Percentiles rank a stretch among this genome's conserved stretches.
These are phyloP conservation scores for Colinus virginianus DNA, from an alignment of 2,113 vertebrate genomes.

Conservation along the genomic window DNA sequence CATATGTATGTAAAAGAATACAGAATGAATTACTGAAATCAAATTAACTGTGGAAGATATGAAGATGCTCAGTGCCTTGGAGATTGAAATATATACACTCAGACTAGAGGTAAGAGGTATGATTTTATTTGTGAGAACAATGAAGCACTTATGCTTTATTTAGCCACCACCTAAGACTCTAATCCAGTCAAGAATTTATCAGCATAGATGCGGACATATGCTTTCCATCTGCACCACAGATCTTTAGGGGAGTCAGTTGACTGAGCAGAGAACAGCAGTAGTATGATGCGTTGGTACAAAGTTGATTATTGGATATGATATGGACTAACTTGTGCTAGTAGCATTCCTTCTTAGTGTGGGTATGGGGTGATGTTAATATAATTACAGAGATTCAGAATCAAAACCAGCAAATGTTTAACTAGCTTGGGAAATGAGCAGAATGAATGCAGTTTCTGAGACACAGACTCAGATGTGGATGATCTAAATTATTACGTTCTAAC, in stretches of 20 bases:
- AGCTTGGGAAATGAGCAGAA: neutral
- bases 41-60: neutral
- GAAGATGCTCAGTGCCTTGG: neutral
- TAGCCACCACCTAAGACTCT: neutral
- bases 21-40: neutral
- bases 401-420: neutral
- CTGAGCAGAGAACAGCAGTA: neutral
- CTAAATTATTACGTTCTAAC: no score
- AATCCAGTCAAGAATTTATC: neutral
- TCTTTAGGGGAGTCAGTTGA: neutral
- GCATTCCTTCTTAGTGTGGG: neutral
- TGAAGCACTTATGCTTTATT: neutral
- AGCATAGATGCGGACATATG: neutral
- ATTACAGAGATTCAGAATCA: neutral
- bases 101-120: neutral
- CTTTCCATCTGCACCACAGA: neutral
- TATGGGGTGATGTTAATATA: neutral
- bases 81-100: neutral
- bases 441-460: no score
- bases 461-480: no score
- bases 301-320: neutral
- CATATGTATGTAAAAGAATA: neutral
- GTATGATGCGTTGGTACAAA: fast-evolving
- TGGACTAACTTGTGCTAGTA: neutral
- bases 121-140: neutral